Base-by-base conservation (phyloP, 2,888 invertebrate species). In the Lepidochrysops patricia region DNA sequence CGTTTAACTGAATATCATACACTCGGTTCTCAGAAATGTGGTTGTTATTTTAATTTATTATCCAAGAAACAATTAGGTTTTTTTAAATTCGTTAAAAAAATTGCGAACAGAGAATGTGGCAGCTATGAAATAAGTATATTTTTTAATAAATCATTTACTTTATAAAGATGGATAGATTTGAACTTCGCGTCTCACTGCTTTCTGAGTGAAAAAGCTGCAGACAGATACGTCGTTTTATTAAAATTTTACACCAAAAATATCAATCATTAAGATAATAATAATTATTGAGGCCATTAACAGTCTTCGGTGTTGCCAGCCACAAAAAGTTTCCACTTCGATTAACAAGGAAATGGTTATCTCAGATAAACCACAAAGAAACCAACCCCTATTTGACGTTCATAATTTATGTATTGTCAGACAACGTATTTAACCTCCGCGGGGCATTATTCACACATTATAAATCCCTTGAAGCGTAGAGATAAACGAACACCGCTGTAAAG, bases 371-470 rank as follows among this genome's bases (percentile, higher is more conserved):
- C 76, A 75, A 77, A 76, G 73, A 70, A 69, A 65, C 57, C 64
- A 69, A 68, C 74, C 76, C 76, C 70, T 72, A 71, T 72, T 72
- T 72, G 72, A 72, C 77, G 73, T 72, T 75, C 77, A 80, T 87
- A 87, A 87, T 86, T 85, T 86, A 86, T 85, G 83, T 86, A 82
- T 85, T 85, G 85, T 83, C 84, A 80, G 73, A 73, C 67, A 66
- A 68, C 78, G 81, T 86, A 85, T 86, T 86, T 85, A 86, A 81
- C 80, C 79, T 76, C 73, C 68, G 59, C 52, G 67, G 70, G 73
- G 73, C 81, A 83, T 88, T 87, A 86, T 84, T 88, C 86, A 86
- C 86, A 83, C 82, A 85, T 88, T 86, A 86, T 87, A 88, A 87
- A 86, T 84, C 84, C 83, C 72, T 73, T 76, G 75, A 74, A 80